Base-by-base conservation (phyloP, 2,113 vertebrate species). In the Periophthalmus modestus region DNA sequence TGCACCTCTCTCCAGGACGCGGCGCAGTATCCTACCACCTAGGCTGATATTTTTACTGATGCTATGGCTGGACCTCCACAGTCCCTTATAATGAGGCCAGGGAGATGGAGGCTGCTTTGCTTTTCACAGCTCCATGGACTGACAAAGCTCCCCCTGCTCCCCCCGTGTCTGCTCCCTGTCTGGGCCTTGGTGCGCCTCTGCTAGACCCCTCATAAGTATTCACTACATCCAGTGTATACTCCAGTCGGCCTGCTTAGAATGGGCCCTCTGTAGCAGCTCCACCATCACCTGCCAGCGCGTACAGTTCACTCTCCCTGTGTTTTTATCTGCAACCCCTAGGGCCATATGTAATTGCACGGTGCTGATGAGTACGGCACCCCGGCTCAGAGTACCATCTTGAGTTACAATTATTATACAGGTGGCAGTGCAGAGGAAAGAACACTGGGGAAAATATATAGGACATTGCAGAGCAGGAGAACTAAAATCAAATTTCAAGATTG, bases 91-190 rank as follows among this genome's bases (percentile, higher is more conserved):
- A 87, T 82, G 78, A 82, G 83, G 69, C 61, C 18, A 66, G 87
- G 85, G 85, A 87, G 77, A 73, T 72, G 73, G 80, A 86, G 81
- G 43, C 79, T 58, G 75, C 73, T 82, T 87, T 24, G 21, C 83
- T 71, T 87, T 81, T 84, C 82, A 85, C 80, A 85, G 85, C 82
- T 89, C 85, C 83, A 73, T 58, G 55, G 68, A 54, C 78, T 82
- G 82, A 85, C 88, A 81, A 81, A 84, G 76, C 76, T 28, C 55
- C 69, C 75, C n/a, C 36, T 39, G 66, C 78, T 83, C 71, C 75
- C 54, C 7, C 61, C 61, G 71, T 74, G 80, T 58, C n/a, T 58
- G 65, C 80, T 61, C 58, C 23, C 78, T 55, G 75, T 72, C 75
- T 81, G 69, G 71, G 16, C 65, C 23, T 36, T 36, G 18, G 13